Evolutionary conservation across 2,797 vertebrate genomes (phyloP), one percentile per base, ranked within the genome.

Genomic region (Sus cebifrons): DNA sequence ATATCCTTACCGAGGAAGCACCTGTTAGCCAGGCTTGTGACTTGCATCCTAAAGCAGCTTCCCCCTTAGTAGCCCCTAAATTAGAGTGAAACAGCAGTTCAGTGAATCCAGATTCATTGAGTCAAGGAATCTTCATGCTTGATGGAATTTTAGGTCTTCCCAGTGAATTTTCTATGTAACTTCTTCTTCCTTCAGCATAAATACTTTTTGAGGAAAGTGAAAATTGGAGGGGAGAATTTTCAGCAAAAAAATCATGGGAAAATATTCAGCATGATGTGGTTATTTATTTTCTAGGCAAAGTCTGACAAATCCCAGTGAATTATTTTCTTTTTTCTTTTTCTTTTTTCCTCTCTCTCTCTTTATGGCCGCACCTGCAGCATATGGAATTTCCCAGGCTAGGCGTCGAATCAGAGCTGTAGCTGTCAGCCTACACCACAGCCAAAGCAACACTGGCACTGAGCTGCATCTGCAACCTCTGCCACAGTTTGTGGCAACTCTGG

Each of bases 1-100:
- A 2, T 32, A 20, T n/a, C 18, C 27, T 32, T 54, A 1, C 4
- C 2, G 11, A 14, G 2, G 4, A 73, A 87, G 54, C 44, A n/a
- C 1, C 18, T 5, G 32, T 12, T 40, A 2, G 0, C 29, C 8
- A 36, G 12, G 6, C 23, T 75, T 65, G 18, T 58, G 64, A 54
- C 44, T 75, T 67, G 67, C 21, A 10, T 18, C 20, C n/a, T 27
- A 54, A 85, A 64, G 18, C 16, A 20, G 2, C 40, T 52, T 88
- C 6, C 1, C 18, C 29, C 52, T 25, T 27, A 44, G 13, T 0
- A 85, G 36, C 97, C 97, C 93, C 86, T 95, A 96, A 96, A 97
- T 98, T 97, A 97, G 78, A 75, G 1, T 93, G 96, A 97, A 89
- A 95, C 49, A 40, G 90, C 91, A 96, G 86, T 86, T 98, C n/a